Evolutionary conservation across 2,113 vertebrate species (phyloP).

Genomic region (Ahaetulla prasina): DNA sequence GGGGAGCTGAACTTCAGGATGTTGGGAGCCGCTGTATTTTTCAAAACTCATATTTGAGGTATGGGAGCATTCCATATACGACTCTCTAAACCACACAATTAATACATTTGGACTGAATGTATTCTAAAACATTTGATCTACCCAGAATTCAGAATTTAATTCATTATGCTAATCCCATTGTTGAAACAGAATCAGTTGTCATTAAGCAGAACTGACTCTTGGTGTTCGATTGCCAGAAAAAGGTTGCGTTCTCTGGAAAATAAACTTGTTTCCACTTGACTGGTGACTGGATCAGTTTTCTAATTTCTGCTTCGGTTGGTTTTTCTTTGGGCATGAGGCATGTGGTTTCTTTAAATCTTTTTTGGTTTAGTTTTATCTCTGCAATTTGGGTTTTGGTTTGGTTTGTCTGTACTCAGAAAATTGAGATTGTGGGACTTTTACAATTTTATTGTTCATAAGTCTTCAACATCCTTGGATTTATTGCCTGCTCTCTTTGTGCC

Average conservation of each 20-base stretch:
- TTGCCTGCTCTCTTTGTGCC: conserved; percentile 28
- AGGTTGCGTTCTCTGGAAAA: conserved; percentile 54
- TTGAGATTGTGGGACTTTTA: conserved; percentile 42
- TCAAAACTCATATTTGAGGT: not conserved
- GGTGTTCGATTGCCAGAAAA: conserved; percentile 24
- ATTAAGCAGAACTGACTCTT: conserved; percentile 1
- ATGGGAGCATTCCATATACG: not conserved
- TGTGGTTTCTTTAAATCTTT: not conserved
- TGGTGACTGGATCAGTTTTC: conserved; percentile 32
- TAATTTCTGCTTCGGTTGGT: conserved; percentile 63
- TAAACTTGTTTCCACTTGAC: conserved; percentile 52
- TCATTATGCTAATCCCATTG: not conserved
- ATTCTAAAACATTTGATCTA: not conserved
- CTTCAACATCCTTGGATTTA: conserved; percentile 31
- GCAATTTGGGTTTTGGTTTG: conserved; percentile 41
- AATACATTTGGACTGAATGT: not conserved
- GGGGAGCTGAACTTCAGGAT: not conserved
- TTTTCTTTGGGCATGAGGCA: conserved; percentile 63
- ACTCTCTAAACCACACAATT: not conserved
- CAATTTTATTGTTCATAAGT: conserved; percentile 52
- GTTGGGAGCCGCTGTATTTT: too few relatives aligned
- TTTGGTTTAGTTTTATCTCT: conserved; percentile 49
- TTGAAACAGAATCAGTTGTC: not conserved
- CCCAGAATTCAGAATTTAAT: not conserved
- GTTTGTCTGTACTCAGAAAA: conserved; percentile 29